These are phyloP conservation scores for Horisme vitalbata DNA, from an alignment of 2,888 invertebrate species.

Conservation along the genomic window DNA sequence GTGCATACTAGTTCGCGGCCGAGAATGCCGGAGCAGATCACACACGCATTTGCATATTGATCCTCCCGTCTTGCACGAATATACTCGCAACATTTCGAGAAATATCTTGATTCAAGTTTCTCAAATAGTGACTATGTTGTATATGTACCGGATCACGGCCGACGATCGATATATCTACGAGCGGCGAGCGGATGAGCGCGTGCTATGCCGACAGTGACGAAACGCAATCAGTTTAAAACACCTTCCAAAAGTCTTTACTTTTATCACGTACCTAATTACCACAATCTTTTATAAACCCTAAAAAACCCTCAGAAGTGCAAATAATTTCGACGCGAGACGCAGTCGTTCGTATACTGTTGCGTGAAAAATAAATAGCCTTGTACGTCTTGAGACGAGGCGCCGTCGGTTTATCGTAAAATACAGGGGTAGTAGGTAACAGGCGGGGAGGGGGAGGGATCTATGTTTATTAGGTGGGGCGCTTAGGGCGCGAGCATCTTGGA, in stretches of 20 bases:
- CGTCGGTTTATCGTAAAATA: constrained; percentile 54
- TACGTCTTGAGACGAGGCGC: constrained; percentile 38
- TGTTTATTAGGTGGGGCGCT: constrained; percentile 51
- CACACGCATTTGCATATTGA: constrained; percentile 39
- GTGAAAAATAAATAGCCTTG: constrained; percentile 29
- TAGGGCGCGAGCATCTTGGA: constrained; percentile 97
- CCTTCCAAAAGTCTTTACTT: constrained; percentile 34
- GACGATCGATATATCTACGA: constrained; percentile 3
- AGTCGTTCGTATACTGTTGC: constrained; percentile 28
- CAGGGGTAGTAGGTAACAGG: constrained; percentile 26
- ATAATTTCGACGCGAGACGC: constrained; percentile 29
- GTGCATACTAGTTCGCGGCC: neutral
- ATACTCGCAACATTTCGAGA: constrained; percentile 1
- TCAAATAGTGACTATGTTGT: neutral
- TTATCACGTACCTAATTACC: constrained; percentile 39
- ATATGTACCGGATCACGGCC: constrained; percentile 2
- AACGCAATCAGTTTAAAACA: constrained; percentile 31
- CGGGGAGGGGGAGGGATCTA: constrained; percentile 31
- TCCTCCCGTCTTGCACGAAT: constrained; percentile 13
- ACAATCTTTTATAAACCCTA: constrained; percentile 33
- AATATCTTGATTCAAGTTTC: constrained; percentile 3
- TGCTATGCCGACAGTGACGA: constrained; percentile 26
- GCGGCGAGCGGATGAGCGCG: constrained; percentile 8
- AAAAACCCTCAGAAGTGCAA: constrained; percentile 24
- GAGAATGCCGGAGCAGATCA: constrained; percentile 15